These are phyloP conservation scores for Myrmophylax atrothorax DNA, from an alignment of 2,113 vertebrate species.

Conservation along the genomic window DNA sequence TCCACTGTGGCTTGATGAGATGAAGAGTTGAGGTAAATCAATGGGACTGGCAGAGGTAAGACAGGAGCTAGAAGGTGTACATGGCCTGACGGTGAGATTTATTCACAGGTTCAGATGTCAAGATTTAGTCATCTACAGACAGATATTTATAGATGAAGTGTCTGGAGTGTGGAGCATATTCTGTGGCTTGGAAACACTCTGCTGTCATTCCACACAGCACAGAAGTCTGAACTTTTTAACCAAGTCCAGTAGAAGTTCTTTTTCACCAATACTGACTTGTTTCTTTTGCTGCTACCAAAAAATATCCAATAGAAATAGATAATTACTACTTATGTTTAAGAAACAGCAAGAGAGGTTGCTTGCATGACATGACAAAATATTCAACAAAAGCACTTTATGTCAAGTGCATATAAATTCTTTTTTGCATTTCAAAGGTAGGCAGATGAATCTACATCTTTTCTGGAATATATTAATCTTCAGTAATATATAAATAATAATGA, in stretches of 20 bases:
- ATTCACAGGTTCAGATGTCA: not conserved
- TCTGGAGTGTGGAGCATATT: not conserved
- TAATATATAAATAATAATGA: constrained; percentile 13
- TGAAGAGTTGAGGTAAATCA: not conserved
- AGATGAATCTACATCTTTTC: not conserved
- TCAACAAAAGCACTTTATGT: not conserved
- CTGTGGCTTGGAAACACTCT: not conserved
- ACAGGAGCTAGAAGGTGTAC: not conserved
- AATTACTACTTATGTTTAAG: not conserved
- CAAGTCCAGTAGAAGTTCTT: not conserved
- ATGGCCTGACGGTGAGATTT: not conserved
- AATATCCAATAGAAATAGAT: not conserved
- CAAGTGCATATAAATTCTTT: constrained; percentile 16
- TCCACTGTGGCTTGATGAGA: not conserved
- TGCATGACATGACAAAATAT: not conserved
- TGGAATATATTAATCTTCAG: not conserved
- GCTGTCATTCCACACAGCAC: not conserved
- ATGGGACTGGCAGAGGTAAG: not conserved
- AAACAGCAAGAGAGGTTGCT: not conserved
- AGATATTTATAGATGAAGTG: not conserved
- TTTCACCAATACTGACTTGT: not conserved
- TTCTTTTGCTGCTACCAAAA: not conserved
- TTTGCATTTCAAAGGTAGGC: constrained; percentile 28
- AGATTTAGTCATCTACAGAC: not conserved
- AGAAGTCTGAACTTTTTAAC: not conserved